Base-by-base conservation (phyloP, 2,797 vertebrate genomes). In the Hippoglossus hippoglossus region DNA sequence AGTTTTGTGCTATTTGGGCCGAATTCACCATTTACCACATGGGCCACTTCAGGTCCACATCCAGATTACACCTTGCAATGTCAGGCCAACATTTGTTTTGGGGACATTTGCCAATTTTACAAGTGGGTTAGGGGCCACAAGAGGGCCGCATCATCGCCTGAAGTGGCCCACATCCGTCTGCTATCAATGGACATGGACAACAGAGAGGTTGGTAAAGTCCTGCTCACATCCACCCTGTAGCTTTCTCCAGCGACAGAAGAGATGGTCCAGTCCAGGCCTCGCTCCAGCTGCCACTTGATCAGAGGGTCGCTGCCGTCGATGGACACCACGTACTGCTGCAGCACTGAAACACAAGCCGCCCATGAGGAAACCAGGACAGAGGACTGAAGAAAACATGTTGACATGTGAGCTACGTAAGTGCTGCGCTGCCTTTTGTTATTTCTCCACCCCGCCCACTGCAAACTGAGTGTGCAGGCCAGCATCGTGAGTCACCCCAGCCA, bases 171-270 rank as follows among this genome's bases (percentile, higher is more conserved):
- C 36, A 1, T 13, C 36, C 9, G 3, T 39, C 3, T 12, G 11
- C 12, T 12, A 39, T 39, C 31, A 34, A 34, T 34, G 31, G 31
- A 34, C 31, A 34, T 3, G 10, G 7, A 8, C 28, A 8, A 31
- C 13, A 47, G 39, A 56, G 19, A 22, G 25, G 10, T 3, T 12
- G n/a, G 8, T 0, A 9, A 61, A 47, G 2, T 16, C 2, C 11
- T 25, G 58, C 92, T 82, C 74, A 94, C 94, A 31, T 92, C 80
- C 47, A 95, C 82, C 28, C 59, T 80, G 89, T 94, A 94, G 83
- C 91, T 95, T 54, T 95, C 93, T 55, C 93, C 93, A 8, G 85
- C 83, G 1, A 94, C 90, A 0, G 94, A 94, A 3, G 92, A 89
- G 74, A 93, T 92, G 60, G 90, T 77, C 89, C 78, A 36, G 85